These are phyloP conservation scores for Cochlearius cochlearius DNA, from an alignment of 2,113 vertebrate species.

Conservation along the genomic window DNA sequence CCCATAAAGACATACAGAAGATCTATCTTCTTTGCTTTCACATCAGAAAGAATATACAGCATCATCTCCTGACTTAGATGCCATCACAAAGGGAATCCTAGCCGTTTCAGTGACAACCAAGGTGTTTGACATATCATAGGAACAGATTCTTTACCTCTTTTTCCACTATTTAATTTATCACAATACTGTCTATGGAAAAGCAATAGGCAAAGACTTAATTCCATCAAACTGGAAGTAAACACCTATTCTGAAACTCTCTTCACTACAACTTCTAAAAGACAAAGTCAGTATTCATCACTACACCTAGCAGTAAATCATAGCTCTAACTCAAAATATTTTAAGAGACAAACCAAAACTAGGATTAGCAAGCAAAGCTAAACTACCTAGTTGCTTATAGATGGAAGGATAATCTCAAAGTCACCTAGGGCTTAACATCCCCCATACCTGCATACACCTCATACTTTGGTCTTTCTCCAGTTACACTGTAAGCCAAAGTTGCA, in stretches of 20 bases:
- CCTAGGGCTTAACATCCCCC: too few relatives aligned
- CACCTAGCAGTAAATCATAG: background rate
- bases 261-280: background rate
- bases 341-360: background rate
- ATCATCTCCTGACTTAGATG: background rate
- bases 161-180: background rate
- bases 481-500: background rate
- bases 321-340: background rate
- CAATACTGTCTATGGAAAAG: background rate
- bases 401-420: background rate
- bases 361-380: background rate
- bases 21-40: background rate
- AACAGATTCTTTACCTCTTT: background rate
- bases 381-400: rapidly evolving
- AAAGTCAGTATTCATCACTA: background rate
- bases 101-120: background rate
- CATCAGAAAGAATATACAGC: background rate
- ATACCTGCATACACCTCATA: background rate
- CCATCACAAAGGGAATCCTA: background rate
- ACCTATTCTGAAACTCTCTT: background rate
- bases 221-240: background rate
- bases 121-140: background rate
- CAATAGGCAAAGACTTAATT: background rate
- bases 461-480: background rate
- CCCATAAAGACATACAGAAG: background rate